Conservation (phyloP, 2,888 invertebrate genomes). For the Trachelus troglodyta region DNA sequence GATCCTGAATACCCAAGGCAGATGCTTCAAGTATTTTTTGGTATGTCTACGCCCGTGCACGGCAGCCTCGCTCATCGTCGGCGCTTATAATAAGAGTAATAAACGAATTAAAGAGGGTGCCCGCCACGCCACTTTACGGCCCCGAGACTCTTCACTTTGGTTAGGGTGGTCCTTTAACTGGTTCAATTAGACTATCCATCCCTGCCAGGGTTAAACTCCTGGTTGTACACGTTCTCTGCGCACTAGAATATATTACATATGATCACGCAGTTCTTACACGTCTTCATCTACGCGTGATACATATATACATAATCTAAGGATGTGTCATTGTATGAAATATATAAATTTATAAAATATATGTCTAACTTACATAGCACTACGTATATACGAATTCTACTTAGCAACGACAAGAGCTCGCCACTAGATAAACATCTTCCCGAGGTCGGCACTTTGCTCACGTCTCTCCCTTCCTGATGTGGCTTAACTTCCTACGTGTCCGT, state of each 20-base stretch:
- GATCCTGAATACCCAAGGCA: neutral
- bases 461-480: slow-evolving; percentile 8
- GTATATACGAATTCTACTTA: neutral
- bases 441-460: slow-evolving; percentile 24
- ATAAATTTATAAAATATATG: neutral
- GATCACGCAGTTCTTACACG: neutral
- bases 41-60: slow-evolving; percentile 18
- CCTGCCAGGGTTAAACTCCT: slow-evolving; percentile 10
- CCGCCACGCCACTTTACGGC: slow-evolving; percentile 34
- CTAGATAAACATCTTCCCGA: slow-evolving; percentile 54
- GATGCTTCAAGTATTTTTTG: neutral
- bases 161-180: slow-evolving; percentile 47
- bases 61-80: slow-evolving; percentile 11
- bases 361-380: neutral
- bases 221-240: neutral
- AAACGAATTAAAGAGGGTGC: slow-evolving; percentile 44
- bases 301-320: neutral
- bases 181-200: slow-evolving; percentile 41
- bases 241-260: neutral
- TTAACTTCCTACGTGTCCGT: slow-evolving; percentile 24
- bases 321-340: too few species aligned
- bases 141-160: slow-evolving; percentile 21
- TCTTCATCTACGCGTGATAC: neutral
- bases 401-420: slow-evolving; percentile 16
- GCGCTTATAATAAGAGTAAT: slow-evolving; percentile 41